Base-by-base conservation (phyloP, 2,113 vertebrate genomes). In the Lota lota region DNA sequence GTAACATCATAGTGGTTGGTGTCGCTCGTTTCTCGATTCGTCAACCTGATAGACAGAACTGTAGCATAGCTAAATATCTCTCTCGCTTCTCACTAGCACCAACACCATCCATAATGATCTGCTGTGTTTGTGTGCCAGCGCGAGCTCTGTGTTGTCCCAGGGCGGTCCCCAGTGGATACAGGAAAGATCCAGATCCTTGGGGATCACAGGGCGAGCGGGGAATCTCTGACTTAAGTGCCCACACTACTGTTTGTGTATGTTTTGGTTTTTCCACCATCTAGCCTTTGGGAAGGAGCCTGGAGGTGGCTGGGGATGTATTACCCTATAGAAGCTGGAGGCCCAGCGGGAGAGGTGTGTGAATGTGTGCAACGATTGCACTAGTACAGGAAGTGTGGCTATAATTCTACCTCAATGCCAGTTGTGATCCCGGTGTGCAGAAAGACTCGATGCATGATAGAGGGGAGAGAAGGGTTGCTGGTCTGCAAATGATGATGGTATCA, bases 251-350 rank as follows among this genome's bases (percentile, higher is more conserved):
- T 72, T 79, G 78, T 77, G 66, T 76, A 63, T 75, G 67, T 70
- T 47, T 12, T 18, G n/a, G 58, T 78, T 77, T 90, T 90, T 89
- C 89, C 87, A 85, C 76, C 59, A 57, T 64, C 33, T 75, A 63
- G 70, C 82, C 78, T 85, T 71, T 77, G 86, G 85, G 82, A 88
- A 73, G 57, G 51, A 28, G 40, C 63, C 72, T 74, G 66, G 79
- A 79, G 76, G 82, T 5, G 83, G 71, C 12, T 22, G 53, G 50
- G 19, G 1, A 36, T 24, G 33, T 66, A 60, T 72, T 64, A 80
- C 71, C 70, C 69, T 10, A 4, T 3, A 36, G 76, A 78, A 76
- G 20, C 60, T 5, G 2, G 12, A 75, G 36, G 47, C 56, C 70
- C 40, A 56, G 74, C 72, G 76, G 22, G 50, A 22, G 14, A 12